Evolutionary conservation across 2,113 vertebrate genomes (phyloP).

Genomic region (Sprattus sprattus): DNA sequence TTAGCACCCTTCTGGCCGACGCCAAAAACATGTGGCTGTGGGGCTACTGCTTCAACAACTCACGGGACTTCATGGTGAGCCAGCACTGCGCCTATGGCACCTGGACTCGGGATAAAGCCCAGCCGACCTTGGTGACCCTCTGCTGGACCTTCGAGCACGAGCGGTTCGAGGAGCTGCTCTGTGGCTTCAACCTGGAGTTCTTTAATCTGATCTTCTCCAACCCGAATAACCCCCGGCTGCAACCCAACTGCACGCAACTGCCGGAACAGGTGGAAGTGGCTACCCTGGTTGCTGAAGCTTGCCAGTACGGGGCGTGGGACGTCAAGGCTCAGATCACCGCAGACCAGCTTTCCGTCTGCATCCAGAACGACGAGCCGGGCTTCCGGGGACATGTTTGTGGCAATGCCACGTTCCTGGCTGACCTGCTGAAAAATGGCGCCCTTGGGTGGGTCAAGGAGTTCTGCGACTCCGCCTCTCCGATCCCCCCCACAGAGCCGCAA

Average conservation of each 20-base stretch:
- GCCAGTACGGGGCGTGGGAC: slow-evolving; percentile 67
- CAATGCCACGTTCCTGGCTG: slow-evolving; percentile 60
- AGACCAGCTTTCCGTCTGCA: slow-evolving; percentile 60
- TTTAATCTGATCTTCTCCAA: slow-evolving; percentile 64
- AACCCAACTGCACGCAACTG: slow-evolving; percentile 62
- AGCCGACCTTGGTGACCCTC: slow-evolving; percentile 57
- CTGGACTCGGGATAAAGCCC: slow-evolving; percentile 57
- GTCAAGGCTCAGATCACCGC: slow-evolving; percentile 46
- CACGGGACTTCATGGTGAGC: slow-evolving; percentile 54
- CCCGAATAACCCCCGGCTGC: slow-evolving; percentile 54
- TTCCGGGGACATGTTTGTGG: slow-evolving; percentile 64
- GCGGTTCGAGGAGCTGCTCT: slow-evolving; percentile 61
- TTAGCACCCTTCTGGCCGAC: slow-evolving; percentile 61
- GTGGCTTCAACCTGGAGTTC: slow-evolving; percentile 58
- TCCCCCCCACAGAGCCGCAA: not conserved
- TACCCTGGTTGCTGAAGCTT: slow-evolving; percentile 38
- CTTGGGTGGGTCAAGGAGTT: slow-evolving; percentile 64
- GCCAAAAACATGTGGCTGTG: slow-evolving; percentile 69
- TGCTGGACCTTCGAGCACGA: slow-evolving; percentile 66
- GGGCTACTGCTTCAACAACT: slow-evolving; percentile 64
- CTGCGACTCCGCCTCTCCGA: slow-evolving; percentile 47
- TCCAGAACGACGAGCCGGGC: slow-evolving; percentile 56
- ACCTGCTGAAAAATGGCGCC: slow-evolving; percentile 45
- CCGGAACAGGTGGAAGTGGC: not conserved
- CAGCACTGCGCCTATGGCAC: slow-evolving; percentile 68